A percentile compares a stretch with the other conserved stretches of the same genome.
phyloP scores from a whole-genome alignment of 2,888 invertebrate genomes.

The Prosapia bicincta region DNA sequence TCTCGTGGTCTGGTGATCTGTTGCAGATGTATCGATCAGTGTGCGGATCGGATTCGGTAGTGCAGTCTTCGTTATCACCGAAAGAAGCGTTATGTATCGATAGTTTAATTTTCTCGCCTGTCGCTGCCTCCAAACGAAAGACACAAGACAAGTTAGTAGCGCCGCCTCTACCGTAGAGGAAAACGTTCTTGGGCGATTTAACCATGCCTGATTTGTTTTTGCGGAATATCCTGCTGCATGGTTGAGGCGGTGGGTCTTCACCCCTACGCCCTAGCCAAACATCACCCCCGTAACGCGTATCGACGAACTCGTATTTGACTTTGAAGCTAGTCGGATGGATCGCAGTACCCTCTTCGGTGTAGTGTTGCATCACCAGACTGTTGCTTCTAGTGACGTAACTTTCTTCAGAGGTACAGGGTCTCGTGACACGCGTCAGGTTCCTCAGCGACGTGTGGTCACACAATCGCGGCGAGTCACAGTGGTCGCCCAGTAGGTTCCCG shows the following conservation, averaged over 20 bases:
- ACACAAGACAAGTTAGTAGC: constrained; percentile 71
- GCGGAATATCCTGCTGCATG: constrained; percentile 33
- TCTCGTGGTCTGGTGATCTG: constrained; percentile 6
- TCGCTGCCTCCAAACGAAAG: constrained; percentile 67
- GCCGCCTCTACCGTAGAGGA: constrained; percentile 82
- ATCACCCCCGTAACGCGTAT: constrained; percentile 71
- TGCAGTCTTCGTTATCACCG: constrained; percentile 61
- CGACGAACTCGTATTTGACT: constrained; percentile 69
- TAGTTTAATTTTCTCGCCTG: constrained; percentile 53
- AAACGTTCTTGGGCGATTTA: constrained; percentile 64
- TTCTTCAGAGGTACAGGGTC: constrained; percentile 75
- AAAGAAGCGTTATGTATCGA: constrained; percentile 69
- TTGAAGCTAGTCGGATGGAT: constrained; percentile 72
- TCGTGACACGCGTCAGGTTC: constrained; percentile 68
- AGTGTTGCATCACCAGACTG: constrained; percentile 43
- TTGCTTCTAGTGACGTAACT: constrained; percentile 63
- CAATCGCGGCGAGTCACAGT: constrained; percentile 73
- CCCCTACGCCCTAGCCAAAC: constrained; percentile 53
- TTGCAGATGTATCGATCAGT: constrained; percentile 63
- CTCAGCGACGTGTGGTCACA: constrained; percentile 77
- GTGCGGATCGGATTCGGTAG: constrained; percentile 67
- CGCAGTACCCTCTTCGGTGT: constrained; percentile 67
- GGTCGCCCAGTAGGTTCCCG: constrained; percentile 55
- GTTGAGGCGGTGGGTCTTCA: constrained; percentile 45
- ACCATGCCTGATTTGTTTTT: constrained; percentile 41